Percentiles rank a stretch among this genome's conserved stretches.
These are phyloP conservation scores for Axinella damicornis DNA, from an alignment of 37 sponge, comb jelly and placozoan genomes.

Conservation along the genomic window DNA sequence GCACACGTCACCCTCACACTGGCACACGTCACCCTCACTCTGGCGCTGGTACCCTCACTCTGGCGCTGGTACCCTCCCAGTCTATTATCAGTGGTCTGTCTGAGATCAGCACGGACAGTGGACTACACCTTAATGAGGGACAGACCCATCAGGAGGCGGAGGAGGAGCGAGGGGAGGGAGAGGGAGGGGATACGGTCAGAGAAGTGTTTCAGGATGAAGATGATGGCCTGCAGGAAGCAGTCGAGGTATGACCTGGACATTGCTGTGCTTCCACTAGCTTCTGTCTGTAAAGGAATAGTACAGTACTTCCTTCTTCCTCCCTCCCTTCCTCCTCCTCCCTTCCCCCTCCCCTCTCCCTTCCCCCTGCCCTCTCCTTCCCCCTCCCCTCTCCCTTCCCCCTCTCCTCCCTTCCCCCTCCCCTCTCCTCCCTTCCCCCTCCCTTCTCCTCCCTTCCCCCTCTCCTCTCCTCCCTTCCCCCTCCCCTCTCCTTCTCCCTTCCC, in stretches of 20 bases:
- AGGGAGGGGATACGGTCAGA: neutral
- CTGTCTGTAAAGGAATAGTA: too few relatives aligned
- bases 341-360: neutral
- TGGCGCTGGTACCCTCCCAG: too few relatives aligned
- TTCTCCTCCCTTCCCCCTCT: too few relatives aligned
- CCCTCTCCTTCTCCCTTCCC: neutral
- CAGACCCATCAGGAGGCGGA: neutral
- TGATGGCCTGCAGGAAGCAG: neutral
- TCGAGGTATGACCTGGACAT: too few relatives aligned
- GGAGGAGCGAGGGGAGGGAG: neutral
- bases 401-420: slow-evolving; percentile 11
- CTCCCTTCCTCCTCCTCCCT: slow-evolving; percentile 8
- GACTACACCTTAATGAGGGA: too few relatives aligned
- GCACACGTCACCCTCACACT: too few relatives aligned
- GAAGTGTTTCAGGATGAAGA: neutral
- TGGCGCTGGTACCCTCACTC: too few relatives aligned
- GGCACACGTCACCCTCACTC: too few relatives aligned
- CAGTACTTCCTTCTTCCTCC: neutral
- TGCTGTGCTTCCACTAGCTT: too few relatives aligned
- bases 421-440: neutral
- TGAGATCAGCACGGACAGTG: too few relatives aligned
- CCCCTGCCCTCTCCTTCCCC: too few relatives aligned
- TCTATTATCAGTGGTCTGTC: neutral
- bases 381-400: slow-evolving; percentile 2
- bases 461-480: neutral